Conservation (phyloP, 2,113 vertebrate species). For the Perca schrenkii region DNA sequence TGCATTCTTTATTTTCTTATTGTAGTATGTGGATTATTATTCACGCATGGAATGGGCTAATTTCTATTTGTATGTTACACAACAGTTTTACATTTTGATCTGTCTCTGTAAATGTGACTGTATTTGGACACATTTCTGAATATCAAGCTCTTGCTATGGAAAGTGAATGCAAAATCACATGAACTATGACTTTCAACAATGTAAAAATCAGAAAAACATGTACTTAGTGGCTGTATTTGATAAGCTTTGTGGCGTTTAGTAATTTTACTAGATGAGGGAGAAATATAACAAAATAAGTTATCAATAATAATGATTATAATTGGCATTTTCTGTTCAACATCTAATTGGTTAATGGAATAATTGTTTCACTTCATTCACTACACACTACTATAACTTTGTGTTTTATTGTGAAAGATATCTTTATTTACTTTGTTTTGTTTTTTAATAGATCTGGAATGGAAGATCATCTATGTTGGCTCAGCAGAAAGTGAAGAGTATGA, state of each 20-base stretch:
- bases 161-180: neutral
- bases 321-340: neutral
- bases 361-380: neutral
- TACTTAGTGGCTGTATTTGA: neutral
- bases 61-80: neutral
- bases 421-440: neutral
- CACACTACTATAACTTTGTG: neutral
- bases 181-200: neutral
- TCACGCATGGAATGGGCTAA: neutral
- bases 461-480: conserved; percentile 94
- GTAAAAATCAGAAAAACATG: neutral
- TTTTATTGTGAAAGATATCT: neutral
- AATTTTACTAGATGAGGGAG: neutral
- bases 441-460: conserved; percentile 92
- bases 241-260: neutral
- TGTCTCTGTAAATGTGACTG: neutral
- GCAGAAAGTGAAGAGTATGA: conserved; percentile 95
- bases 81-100: neutral
- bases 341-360: neutral
- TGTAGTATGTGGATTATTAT: neutral
- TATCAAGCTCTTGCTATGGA: neutral
- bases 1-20: neutral
- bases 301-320: neutral
- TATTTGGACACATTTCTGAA: neutral
- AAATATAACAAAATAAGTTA: neutral